Evolutionary conservation across 2,888 invertebrate genomes (phyloP), one percentile per base, ranked within the genome.

Genomic region (Rhamphomyia laevipes): DNA sequence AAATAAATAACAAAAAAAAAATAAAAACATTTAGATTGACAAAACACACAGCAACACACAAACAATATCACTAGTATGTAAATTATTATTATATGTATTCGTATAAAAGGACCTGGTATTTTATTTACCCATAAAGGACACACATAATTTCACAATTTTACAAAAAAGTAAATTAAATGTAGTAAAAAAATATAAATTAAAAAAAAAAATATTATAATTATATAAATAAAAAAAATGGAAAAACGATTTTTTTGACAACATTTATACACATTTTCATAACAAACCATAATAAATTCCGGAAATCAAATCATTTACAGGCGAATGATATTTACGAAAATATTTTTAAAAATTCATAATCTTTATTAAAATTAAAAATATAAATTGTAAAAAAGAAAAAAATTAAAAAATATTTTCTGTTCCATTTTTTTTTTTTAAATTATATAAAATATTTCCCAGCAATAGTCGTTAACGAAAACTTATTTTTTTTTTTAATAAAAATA

Each of bases 401-500:
- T n/a, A n/a, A n/a, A n/a, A n/a, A n/a, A n/a, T n/a, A n/a, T n/a
- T n/a, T n/a, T n/a, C n/a, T n/a, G n/a, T n/a, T n/a, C n/a, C n/a
- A n/a, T n/a, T n/a, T n/a, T n/a, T n/a, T n/a, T n/a, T n/a, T n/a
- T n/a, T n/a, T 12, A 43, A 41, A 52, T 44, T 50, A 45, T 51
- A 51, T 50, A 46, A 49, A 45, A 54, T 51, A 56, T 57, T 54
- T 56, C 58, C 57, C 56, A 54, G 54, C 59, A 59, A 59, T 57
- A 56, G 55, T 59, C 57, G 58, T 49, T 46, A 59, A 56, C 55
- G 57, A 57, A 57, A 57, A 57, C 54, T 58, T 59, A 58, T 58
- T 55, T 53, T 53, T 52, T 49, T 43, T 49, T 48, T 11, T 37
- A 43, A 31, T 45, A 45, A 43, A 45, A n/a, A 50, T 27, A 44